Percentiles rank a stretch among this genome's conserved stretches.
Conservation (phyloP, 2,113 vertebrate species). For the Hepsetus odoe region DNA sequence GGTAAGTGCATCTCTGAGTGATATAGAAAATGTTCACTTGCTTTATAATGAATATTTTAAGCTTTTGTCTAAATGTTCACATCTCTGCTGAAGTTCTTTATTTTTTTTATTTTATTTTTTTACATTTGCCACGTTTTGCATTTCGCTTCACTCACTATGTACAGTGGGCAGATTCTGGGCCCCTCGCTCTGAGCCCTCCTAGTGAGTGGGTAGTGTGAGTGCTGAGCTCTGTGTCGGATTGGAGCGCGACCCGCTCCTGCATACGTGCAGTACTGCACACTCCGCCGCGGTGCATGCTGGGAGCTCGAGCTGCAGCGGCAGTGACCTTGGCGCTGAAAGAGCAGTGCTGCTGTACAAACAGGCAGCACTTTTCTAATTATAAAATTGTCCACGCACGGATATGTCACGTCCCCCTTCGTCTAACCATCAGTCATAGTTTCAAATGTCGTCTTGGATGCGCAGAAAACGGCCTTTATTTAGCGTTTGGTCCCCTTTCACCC, state of each 20-base stretch:
- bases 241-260: not conserved
- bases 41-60: too few relatives aligned
- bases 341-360: conserved; percentile 62
- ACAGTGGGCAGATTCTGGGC: not conserved
- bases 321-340: conserved; percentile 71
- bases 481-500: not conserved
- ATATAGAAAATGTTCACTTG: too few relatives aligned
- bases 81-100: not conserved
- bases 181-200: not conserved
- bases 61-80: not conserved
- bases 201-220: not conserved
- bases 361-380: conserved; percentile 44
- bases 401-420: not conserved
- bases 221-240: not conserved
- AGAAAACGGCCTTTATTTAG: not conserved
- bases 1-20: too few relatives aligned
- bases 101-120: too few relatives aligned
- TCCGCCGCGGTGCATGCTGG: conserved; percentile 24
- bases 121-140: too few relatives aligned
- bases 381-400: conserved; percentile 48
- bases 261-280: conserved; percentile 47
- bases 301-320: conserved; percentile 69
- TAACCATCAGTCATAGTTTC: not conserved
- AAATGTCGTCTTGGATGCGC: not conserved
- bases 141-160: too few relatives aligned